Base-by-base conservation (phyloP, 2,113 vertebrate species). In the Chaetorhynchus papuensis region DNA sequence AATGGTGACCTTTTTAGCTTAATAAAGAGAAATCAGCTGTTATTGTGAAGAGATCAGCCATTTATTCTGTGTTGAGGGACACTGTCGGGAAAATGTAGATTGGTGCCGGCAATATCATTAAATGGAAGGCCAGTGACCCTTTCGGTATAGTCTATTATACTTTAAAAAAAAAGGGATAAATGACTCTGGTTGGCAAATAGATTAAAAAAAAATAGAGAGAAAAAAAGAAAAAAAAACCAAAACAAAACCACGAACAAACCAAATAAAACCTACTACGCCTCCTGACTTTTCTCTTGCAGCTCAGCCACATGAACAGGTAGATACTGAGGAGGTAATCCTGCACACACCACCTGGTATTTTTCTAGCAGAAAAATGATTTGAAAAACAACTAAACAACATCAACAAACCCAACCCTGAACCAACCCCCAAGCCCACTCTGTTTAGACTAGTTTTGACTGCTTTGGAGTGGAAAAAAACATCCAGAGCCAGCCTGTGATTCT, bases 1-100 rank as follows among this genome's bases (percentile, higher is more conserved):
- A 99, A 99, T 97, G 95, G 98, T 99, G 99, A 99, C 99, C 99
- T 99, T 99, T 99, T 99, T 99, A 99, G 98, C 98, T 98, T 98
- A 99, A 99, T 99, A 99, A 99, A 99, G 99, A 99, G 99, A 98
- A 98, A 98, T 98, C 98, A 98, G 98, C 98, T 98, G 98, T 98
- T 98, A 98, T 98, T 98, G 98, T 98, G 97, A 97, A 98, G 97
- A 98, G 98, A 97, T 98, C 97, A 98, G 97, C 97, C 97, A 98
- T 98, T 98, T 98, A 98, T 98, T 98, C 96, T 95, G 97, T 98
- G 97, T 97, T 98, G 96, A 98, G 98, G 97, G 98, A 97, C 97
- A 96, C 93, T 96, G 97, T 97, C 81, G 87, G 96, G 97, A 98
- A 98, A 98, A 98, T 98, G 98, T 96, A 98, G 98, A 98, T 98